A percentile compares a stretch with the other conserved stretches of the same genome.
Evolutionary conservation across 1,140 invertebrate genomes (phyloP).

Genomic region (Hypsibius dujardini): DNA sequence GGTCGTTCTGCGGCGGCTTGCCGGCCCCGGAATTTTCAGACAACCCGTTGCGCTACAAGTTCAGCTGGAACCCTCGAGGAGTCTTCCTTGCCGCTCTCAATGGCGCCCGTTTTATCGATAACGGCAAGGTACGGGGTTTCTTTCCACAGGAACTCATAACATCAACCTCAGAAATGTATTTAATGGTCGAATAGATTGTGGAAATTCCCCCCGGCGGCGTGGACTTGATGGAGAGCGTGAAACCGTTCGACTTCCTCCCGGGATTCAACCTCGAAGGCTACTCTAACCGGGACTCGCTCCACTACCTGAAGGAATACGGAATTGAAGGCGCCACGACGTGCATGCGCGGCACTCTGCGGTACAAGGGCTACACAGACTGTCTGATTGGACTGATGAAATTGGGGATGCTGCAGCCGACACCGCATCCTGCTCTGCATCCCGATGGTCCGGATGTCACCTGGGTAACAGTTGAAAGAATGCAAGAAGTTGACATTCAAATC

Average conservation of each 20-base stretch:
- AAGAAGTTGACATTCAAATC: background rate
- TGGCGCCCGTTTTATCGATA: slow-evolving; percentile 65
- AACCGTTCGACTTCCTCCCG: slow-evolving; percentile 69
- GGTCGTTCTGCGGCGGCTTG: slow-evolving; percentile 87
- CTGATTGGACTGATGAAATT: slow-evolving; percentile 65
- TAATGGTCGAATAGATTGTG: background rate
- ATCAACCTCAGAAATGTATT: background rate
- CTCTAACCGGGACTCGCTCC: slow-evolving; percentile 83
- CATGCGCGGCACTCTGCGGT: slow-evolving; percentile 73
- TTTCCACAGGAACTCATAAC: background rate
- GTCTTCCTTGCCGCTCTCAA: slow-evolving; percentile 72
- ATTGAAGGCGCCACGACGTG: slow-evolving; percentile 59
- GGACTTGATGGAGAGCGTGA: slow-evolving; percentile 56
- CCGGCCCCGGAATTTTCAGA: slow-evolving; percentile 85
- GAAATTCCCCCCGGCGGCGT: slow-evolving; percentile 48
- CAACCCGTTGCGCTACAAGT: slow-evolving; percentile 88
- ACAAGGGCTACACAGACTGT: slow-evolving; percentile 70
- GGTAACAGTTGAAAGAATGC: slow-evolving; percentile 43
- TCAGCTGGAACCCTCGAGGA: slow-evolving; percentile 84
- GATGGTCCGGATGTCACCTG: slow-evolving; percentile 89
- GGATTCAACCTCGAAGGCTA: slow-evolving; percentile 91
- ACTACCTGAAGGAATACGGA: slow-evolving; percentile 70
- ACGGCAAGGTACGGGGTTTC: slow-evolving; percentile 49
- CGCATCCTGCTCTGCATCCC: slow-evolving; percentile 69
- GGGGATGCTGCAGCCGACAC: slow-evolving; percentile 66